Conservation (phyloP, 2,888 invertebrate genomes). For the Philereme transversata region DNA sequence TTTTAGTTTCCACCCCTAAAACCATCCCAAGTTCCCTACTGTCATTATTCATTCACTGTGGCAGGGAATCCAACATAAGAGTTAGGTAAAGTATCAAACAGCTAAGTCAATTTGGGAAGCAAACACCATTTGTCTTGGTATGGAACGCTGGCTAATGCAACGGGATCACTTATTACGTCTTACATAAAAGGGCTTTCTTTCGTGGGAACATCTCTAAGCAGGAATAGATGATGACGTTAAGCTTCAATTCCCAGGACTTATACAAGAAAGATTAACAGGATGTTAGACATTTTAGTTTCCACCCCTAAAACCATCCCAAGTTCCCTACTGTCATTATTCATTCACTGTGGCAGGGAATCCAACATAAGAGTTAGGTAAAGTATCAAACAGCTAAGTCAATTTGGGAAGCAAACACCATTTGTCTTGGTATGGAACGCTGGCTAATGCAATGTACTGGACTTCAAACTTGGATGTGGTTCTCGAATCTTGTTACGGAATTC, state of each 20-base stretch:
- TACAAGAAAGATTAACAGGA: conserved; percentile 8
- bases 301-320: conserved; percentile 3
- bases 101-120: conserved; percentile 49
- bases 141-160: conserved; percentile 41
- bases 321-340: conserved; percentile 16
- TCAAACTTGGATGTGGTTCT: conserved; percentile 14
- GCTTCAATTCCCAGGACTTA: conserved; percentile 6
- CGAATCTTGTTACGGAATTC: conserved; percentile 10
- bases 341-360: conserved; percentile 28
- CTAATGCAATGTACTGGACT: conserved; percentile 44
- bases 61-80: conserved; percentile 34
- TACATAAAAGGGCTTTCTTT: too few species aligned
- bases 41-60: conserved; percentile 21
- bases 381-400: conserved; percentile 48
- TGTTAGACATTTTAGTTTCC: conserved; percentile 11
- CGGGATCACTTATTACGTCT: too few species aligned
- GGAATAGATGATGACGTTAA: background rate
- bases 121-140: conserved; percentile 53
- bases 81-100: conserved; percentile 42
- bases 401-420: conserved; percentile 54
- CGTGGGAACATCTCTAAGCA: too few species aligned
- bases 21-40: conserved; percentile 7
- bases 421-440: conserved; percentile 40
- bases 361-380: conserved; percentile 38
- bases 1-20: conserved; percentile 11